Evolutionary conservation across 1,140 invertebrate species (phyloP), one percentile per base, ranked within the genome.

Genomic region (Drosophila busckii): DNA sequence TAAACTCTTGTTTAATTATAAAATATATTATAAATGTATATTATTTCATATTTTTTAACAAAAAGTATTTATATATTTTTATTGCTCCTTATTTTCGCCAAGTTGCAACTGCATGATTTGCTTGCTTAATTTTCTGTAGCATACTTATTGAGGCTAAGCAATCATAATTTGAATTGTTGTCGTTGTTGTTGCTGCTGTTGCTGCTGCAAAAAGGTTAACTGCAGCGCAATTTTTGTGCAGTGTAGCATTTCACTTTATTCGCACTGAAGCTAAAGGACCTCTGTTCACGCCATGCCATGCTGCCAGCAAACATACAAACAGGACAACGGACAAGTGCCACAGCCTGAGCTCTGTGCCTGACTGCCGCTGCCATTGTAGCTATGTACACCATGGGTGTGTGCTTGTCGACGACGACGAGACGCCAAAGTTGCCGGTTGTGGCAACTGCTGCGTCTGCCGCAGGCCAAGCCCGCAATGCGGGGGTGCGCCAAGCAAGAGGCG

Each of bases 291-390:
- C 53, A 62, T 10, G 25, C 23, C 6, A 2, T 6, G 10, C 35
- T 80, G 69, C 76, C 60, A 61, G 65, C 73, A 62, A 63, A 76
- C 66, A 82, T 76, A 82, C 75, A 75, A 67, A 82, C 76, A 75
- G 70, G 64, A 70, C 29, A 58, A 42, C 37, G 50, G 50, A 54
- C 49, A n/a, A n/a, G n/a, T n/a, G n/a, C n/a, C n/a, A n/a, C n/a
- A n/a, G n/a, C n/a, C n/a, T n/a, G n/a, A n/a, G n/a, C n/a, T n/a
- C n/a, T n/a, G n/a, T 53, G 59, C 45, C 63, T 56, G 61, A 26
- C 46, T 67, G 56, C 68, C 34, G 37, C 52, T 50, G 55, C 9
- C 56, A 52, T 48, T 44, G 32, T 64, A 64, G 70, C 70, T 80
- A 82, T 82, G 75, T 82, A 75, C 60, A 67, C 75, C 61, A 70